Conservation (phyloP, 2,113 vertebrate species). For the Atlantisia rogersi region DNA sequence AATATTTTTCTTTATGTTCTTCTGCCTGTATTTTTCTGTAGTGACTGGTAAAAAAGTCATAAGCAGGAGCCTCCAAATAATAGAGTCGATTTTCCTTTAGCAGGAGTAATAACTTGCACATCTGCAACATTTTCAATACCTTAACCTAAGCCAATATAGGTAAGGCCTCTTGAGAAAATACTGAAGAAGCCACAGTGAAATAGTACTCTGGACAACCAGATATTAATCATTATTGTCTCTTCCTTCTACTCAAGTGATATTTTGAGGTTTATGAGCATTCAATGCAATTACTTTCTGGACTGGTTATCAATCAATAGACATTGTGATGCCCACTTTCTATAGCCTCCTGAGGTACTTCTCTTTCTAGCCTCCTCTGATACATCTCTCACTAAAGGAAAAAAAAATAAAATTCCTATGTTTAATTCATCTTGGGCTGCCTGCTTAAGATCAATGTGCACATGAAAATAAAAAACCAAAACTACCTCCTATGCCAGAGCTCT, state of each 20-base stretch:
- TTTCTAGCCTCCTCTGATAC: neutral
- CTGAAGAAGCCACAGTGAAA: neutral
- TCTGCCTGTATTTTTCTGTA: conserved; percentile 2
- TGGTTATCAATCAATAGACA: neutral
- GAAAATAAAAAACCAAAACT: neutral
- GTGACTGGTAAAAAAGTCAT: neutral
- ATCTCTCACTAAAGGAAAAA: neutral
- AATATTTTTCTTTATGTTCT: neutral
- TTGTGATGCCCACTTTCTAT: neutral
- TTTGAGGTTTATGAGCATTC: neutral
- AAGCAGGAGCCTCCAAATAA: neutral
- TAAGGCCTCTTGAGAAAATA: neutral
- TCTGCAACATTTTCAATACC: neutral
- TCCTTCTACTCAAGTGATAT: neutral
- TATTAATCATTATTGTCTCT: neutral
- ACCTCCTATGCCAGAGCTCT: neutral
- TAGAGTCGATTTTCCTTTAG: neutral
- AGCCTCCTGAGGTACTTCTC: neutral
- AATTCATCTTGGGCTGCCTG: neutral
- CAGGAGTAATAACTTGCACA: neutral
- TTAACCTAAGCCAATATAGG: neutral
- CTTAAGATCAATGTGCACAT: neutral
- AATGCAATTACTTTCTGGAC: neutral
- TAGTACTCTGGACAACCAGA: neutral
- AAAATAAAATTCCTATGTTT: neutral